Conservation (phyloP, 2,113 vertebrate species). For the Corythoichthys haematopterus region DNA sequence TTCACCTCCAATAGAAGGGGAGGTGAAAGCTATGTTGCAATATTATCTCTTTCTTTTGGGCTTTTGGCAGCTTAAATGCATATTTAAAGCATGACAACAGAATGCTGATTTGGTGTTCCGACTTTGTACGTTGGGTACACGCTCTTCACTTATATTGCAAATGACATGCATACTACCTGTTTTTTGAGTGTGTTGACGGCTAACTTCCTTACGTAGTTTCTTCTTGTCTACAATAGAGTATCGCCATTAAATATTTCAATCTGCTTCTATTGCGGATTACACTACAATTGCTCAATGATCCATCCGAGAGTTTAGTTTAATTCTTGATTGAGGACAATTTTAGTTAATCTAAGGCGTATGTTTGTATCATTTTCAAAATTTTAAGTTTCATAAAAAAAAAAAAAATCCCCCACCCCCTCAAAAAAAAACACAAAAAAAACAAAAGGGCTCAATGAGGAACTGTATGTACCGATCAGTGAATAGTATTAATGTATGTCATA, state of each 20-base stretch:
- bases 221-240: too few species aligned
- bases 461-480: constrained; percentile 24
- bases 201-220: too few species aligned
- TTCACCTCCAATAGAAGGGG: too few species aligned
- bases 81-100: neutral
- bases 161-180: neutral
- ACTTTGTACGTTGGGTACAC: neutral
- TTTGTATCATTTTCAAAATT: neutral
- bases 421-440: neutral
- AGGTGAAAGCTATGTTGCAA: too few species aligned
- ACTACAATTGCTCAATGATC: neutral
- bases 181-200: neutral
- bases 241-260: neutral
- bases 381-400: neutral
- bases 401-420: neutral
- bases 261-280: neutral
- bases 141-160: neutral
- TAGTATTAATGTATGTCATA: constrained; percentile 48
- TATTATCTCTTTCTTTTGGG: too few species aligned
- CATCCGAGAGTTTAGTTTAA: too few species aligned
- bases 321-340: neutral
- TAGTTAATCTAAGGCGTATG: neutral
- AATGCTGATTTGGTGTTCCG: neutral
- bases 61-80: too few species aligned
- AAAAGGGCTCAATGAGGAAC: neutral